phyloP scores from a whole-genome alignment of 2,888 invertebrate species.

The Eilema caniola region DNA sequence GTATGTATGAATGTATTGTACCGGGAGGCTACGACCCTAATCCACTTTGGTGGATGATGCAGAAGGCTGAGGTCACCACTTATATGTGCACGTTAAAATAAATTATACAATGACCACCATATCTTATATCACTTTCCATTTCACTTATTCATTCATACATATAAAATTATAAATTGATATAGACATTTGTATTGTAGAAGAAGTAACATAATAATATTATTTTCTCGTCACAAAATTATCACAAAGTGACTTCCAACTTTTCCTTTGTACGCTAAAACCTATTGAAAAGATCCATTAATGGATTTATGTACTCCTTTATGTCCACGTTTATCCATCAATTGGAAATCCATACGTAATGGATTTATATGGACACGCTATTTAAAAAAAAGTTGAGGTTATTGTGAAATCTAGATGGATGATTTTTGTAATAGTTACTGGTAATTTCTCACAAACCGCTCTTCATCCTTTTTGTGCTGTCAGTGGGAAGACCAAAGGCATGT shows the following conservation, averaged over 20 bases:
- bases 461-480: no score
- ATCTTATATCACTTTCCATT: background rate
- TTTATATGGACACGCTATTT: background rate
- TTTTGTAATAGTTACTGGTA: background rate
- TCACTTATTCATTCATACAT: background rate
- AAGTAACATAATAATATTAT: background rate
- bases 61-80: background rate
- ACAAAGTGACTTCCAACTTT: constrained; percentile 2
- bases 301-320: constrained; percentile 2
- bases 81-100: no score
- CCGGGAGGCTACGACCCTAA: background rate
- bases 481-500: no score
- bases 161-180: background rate
- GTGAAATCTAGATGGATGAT: background rate
- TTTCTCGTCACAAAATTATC: background rate
- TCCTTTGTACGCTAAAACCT: background rate
- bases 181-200: background rate
- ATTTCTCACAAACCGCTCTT: background rate
- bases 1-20: no score
- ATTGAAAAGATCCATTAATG: constrained; percentile 4
- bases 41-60: background rate
- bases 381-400: background rate
- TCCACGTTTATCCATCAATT: constrained; percentile 1
- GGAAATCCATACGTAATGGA: constrained; percentile 4
- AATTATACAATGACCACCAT: no score